Percentiles rank a stretch among this genome's conserved stretches.
Conservation (phyloP, 35 echinoderm and acorn worm species). For the Apostichopus parvimensis region DNA sequence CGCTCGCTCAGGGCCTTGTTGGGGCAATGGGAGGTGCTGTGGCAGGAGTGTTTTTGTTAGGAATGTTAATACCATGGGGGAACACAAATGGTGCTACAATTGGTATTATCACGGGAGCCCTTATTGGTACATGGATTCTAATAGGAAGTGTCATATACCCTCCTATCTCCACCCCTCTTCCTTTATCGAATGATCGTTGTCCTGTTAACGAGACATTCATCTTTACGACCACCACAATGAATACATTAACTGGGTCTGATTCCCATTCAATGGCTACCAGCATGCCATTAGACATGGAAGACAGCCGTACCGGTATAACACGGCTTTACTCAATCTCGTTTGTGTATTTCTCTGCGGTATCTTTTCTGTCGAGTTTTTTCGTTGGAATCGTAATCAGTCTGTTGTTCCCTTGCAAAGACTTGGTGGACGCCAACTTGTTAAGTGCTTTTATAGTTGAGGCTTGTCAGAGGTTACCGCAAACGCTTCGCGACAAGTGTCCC, state of each 20-base stretch:
- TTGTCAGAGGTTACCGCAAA: neutral
- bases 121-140: neutral
- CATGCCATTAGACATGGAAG: neutral
- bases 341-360: neutral
- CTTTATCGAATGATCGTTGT: constrained; percentile 12
- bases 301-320: neutral
- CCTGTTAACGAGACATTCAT: neutral
- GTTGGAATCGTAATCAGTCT: neutral
- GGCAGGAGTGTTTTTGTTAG: neutral
- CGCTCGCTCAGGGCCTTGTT: neutral
- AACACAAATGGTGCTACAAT: constrained; percentile 25
- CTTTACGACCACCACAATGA: neutral
- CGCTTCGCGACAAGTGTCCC: neutral
- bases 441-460: neutral
- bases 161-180: neutral
- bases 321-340: constrained; percentile 18
- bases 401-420: neutral
- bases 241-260: neutral
- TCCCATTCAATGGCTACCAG: neutral
- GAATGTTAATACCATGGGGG: neutral
- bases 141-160: neutral
- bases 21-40: constrained; percentile 1
- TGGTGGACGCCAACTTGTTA: neutral
- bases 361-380: neutral
- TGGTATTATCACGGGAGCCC: neutral